Conservation (phyloP, 2,797 vertebrate species). For the Rhinoraja longicauda region DNA sequence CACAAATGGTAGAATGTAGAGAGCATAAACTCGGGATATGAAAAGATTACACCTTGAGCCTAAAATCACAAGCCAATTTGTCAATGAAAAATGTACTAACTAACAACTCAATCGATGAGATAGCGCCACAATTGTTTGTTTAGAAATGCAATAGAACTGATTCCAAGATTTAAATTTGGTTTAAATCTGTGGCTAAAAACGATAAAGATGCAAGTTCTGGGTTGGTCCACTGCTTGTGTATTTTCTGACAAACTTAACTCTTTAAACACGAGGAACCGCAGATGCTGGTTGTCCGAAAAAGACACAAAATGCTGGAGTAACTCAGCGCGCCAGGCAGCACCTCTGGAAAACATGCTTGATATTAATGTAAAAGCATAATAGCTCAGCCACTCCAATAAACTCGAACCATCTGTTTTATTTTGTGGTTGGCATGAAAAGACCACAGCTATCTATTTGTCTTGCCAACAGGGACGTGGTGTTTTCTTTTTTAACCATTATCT, state of each 20-base stretch:
- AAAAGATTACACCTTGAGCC: conserved; percentile 16
- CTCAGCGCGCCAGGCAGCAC: too few relatives aligned
- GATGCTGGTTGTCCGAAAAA: too few relatives aligned
- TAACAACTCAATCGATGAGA: not conserved
- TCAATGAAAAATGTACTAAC: conserved; percentile 6
- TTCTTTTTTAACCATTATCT: not conserved
- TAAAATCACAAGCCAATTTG: not conserved
- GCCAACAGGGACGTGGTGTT: not conserved
- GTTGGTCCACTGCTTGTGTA: too few relatives aligned
- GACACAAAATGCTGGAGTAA: too few relatives aligned
- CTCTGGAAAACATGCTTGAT: not conserved
- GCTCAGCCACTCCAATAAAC: not conserved
- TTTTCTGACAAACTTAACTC: not conserved
- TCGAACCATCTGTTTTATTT: not conserved
- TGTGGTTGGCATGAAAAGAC: not conserved
- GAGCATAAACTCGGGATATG: conserved; percentile 4
- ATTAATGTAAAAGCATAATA: not conserved
- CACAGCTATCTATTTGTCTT: not conserved
- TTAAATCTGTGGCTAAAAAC: not conserved
- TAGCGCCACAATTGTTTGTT: not conserved
- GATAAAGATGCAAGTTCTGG: not conserved
- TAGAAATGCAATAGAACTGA: not conserved
- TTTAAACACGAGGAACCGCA: too few relatives aligned
- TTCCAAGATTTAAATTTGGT: conserved; percentile 7
- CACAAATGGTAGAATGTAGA: conserved; percentile 10